A percentile compares a stretch with the other conserved stretches of the same genome.
phyloP scores from a whole-genome alignment of 2,888 invertebrate genomes.

The Amphiduros pacificus region DNA sequence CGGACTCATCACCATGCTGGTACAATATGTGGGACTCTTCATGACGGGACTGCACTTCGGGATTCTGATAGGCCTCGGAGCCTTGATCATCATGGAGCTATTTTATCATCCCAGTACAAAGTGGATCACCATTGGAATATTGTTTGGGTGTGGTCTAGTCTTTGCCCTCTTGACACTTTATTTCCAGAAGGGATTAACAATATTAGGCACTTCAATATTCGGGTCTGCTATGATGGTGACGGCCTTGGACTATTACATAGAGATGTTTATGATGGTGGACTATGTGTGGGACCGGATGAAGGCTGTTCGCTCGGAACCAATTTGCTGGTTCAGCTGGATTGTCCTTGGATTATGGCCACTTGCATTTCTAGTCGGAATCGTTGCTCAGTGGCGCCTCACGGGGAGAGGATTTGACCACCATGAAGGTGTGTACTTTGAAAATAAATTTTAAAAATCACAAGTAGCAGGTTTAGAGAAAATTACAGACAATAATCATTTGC shows the following conservation, averaged over 20 bases:
- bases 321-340: slow-evolving; percentile 76
- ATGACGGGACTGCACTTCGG: slow-evolving; percentile 81
- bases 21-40: slow-evolving; percentile 80
- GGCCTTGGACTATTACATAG: slow-evolving; percentile 76
- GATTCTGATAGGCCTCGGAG: slow-evolving; percentile 59
- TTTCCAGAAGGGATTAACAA: slow-evolving; percentile 75
- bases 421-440: slow-evolving; percentile 48
- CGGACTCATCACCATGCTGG: slow-evolving; percentile 79
- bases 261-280: slow-evolving; percentile 68
- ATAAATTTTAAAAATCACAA: background rate
- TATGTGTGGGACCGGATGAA: slow-evolving; percentile 75
- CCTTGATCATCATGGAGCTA: slow-evolving; percentile 62
- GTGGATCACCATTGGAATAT: slow-evolving; percentile 73
- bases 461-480: too few relatives aligned
- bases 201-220: slow-evolving; percentile 75
- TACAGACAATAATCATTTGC: too few relatives aligned
- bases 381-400: slow-evolving; percentile 73
- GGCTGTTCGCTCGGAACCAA: slow-evolving; percentile 58
- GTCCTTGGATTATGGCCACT: slow-evolving; percentile 75
- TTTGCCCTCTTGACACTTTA: slow-evolving; percentile 74
- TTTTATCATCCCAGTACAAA: slow-evolving; percentile 66
- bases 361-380: slow-evolving; percentile 69
- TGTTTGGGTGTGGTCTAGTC: slow-evolving; percentile 71
- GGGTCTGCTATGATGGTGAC: slow-evolving; percentile 75
- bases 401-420: slow-evolving; percentile 65